These are phyloP conservation scores for Drosophila limbata DNA, from an alignment of 2,888 invertebrate genomes.

Conservation along the genomic window DNA sequence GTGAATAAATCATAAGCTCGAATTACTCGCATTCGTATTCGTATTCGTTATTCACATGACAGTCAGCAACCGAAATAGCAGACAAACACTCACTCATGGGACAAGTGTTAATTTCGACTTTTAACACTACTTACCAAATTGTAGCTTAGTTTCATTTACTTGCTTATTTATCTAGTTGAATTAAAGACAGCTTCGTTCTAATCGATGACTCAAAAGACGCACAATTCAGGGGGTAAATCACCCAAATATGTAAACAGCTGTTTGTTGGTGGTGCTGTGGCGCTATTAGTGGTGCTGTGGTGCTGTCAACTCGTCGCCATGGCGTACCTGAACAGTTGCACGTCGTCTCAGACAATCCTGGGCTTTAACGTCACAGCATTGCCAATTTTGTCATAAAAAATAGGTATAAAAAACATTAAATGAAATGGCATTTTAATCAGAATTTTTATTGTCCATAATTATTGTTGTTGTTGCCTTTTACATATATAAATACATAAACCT, in stretches of 20 bases:
- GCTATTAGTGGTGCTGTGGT: neutral
- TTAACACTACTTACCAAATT: conserved; percentile 30
- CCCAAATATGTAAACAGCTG: neutral
- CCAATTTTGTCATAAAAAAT: conserved; percentile 17
- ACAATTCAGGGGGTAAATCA: neutral
- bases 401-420: conserved; percentile 15
- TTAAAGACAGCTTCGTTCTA: conserved; percentile 25
- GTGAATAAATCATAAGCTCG: conserved; percentile 55
- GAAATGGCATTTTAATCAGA: conserved; percentile 50
- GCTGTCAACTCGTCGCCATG: conserved; percentile 24
- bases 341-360: conserved; percentile 63
- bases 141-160: conserved; percentile 9
- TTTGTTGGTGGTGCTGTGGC: neutral
- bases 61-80: conserved; percentile 28
- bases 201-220: conserved; percentile 53
- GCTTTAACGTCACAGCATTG: conserved; percentile 39
- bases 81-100: neutral
- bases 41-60: conserved; percentile 17
- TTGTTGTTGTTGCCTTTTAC: conserved; percentile 30
- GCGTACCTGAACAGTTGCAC: conserved; percentile 72
- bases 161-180: conserved; percentile 42
- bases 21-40: conserved; percentile 10
- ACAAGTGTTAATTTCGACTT: conserved; percentile 56
- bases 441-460: conserved; percentile 45
- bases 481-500: conserved; percentile 27